Base-by-base conservation (phyloP, 2,888 invertebrate genomes). In the Melipona beecheii region DNA sequence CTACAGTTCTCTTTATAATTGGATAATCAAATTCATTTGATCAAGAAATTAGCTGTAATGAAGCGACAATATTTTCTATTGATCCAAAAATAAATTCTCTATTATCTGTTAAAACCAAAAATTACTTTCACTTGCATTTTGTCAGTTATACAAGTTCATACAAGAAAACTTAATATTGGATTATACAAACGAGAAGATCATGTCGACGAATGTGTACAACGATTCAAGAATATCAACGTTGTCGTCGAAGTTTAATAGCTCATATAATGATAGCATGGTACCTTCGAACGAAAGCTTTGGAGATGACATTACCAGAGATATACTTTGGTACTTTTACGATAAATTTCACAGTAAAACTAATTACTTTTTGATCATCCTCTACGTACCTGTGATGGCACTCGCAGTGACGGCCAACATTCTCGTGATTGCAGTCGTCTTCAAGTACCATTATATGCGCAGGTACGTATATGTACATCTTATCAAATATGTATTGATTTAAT, bases 361-460 rank as follows among this genome's bases (percentile, higher is more conserved):
- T 87, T 92, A 92, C 73, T 27, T 96, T 21, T 94, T 97, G 60
- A 96, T 97, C 78, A 95, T 95, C 0, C 94, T 96, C 31, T 97
- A 97, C 88, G 95, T 96, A 78, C 96, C 96, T 0, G 95, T 97
- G 5, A 96, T 97, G 81, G 89, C 96, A 24, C 90, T 96, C 69
- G 97, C 97, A 0, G 93, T 97, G 31, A 93, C 96, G 13, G 96
- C 96, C 4, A 97, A 97, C 90, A 94, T 96, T n/a, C 94, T 97
- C 17, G 96, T 97, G 2, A 96, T 97, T 75, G 94, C 96, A 4
- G 96, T 97, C 0, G 96, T 97, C 73, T 95, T 96, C 83, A 96
- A 96, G 90, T 96, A 96, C 91, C 96, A 96, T 86, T 96, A 96
- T 89, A 96, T 97, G 91, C 95, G 96, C 91, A 97, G 96, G 97